phyloP scores from a whole-genome alignment of 1,140 invertebrate species.

The Akabosia matsudoensis region DNA sequence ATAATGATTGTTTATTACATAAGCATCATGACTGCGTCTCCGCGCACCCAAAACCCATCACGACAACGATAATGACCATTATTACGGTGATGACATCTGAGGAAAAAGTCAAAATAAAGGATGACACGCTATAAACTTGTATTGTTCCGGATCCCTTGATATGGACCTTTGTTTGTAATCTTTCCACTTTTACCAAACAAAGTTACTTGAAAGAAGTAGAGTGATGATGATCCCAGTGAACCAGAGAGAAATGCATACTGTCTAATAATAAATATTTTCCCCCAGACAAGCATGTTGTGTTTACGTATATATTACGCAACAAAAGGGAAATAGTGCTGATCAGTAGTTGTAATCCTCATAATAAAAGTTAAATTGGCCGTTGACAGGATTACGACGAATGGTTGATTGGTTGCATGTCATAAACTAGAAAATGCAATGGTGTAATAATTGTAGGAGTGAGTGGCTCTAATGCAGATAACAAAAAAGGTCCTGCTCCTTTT shows the following conservation, averaged over 20 bases:
- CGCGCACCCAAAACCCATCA: conserved; percentile 2
- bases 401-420: conserved; percentile 27
- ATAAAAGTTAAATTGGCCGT: conserved; percentile 37
- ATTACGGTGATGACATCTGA: conserved; percentile 18
- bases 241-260: not conserved
- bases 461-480: not conserved
- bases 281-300: not conserved
- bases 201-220: not conserved
- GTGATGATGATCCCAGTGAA: conserved; percentile 13
- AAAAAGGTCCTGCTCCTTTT: not conserved
- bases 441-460: not conserved
- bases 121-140: conserved; percentile 11
- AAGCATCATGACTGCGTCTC: not conserved
- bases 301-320: conserved; percentile 14
- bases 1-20: conserved; percentile 2
- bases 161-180: not conserved
- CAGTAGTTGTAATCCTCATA: conserved; percentile 28
- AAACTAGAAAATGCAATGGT: not conserved
- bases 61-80: not conserved
- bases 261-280: conserved; percentile 1
- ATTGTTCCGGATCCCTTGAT: not conserved
- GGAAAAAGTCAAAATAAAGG: conserved; percentile 14
- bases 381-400: conserved; percentile 38
- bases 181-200: not conserved
- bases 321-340: conserved; percentile 30